Evolutionary conservation across 2,113 vertebrate species (phyloP).

Genomic region (Thalassarche chlororhynchos): DNA sequence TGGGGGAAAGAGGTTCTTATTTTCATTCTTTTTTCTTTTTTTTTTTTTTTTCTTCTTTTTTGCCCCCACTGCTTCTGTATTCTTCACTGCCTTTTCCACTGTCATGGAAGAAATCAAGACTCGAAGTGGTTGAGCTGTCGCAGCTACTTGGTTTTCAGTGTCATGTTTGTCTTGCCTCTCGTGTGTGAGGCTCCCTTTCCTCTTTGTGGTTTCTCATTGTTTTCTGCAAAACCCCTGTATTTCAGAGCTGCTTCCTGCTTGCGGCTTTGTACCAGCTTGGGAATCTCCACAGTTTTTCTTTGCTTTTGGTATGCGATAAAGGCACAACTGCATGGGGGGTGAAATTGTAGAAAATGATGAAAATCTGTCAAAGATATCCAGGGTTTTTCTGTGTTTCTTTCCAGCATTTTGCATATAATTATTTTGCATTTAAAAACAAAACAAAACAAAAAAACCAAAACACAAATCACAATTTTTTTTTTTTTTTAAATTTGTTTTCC

Average conservation of each 20-base stretch:
- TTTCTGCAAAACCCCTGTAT: not conserved
- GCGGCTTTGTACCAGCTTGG: not conserved
- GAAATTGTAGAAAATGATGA: not conserved
- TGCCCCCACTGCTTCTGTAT: not conserved
- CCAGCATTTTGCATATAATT: not conserved
- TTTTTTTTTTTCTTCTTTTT: not conserved
- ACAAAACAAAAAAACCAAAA: not conserved
- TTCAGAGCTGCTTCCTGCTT: not conserved
- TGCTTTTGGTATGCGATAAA: not conserved
- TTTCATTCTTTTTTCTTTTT: not conserved
- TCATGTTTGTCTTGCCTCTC: not conserved
- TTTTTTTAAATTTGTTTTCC: no score
- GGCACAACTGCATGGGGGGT: not conserved
- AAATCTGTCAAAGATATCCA: not conserved
- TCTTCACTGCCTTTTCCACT: not conserved
- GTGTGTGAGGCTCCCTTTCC: not conserved
- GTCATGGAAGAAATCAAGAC: not conserved
- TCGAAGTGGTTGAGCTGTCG: rapidly evolving
- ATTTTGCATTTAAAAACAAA: not conserved
- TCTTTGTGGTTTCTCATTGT: not conserved
- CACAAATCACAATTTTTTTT: no score
- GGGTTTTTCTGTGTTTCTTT: not conserved
- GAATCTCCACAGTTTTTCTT: not conserved
- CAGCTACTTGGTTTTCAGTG: not conserved
- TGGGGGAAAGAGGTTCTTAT: not conserved